A percentile compares a stretch with the other conserved stretches of the same genome.
phyloP scores from a whole-genome alignment of 2,888 invertebrate species.

The Cactoblastis cactorum region DNA sequence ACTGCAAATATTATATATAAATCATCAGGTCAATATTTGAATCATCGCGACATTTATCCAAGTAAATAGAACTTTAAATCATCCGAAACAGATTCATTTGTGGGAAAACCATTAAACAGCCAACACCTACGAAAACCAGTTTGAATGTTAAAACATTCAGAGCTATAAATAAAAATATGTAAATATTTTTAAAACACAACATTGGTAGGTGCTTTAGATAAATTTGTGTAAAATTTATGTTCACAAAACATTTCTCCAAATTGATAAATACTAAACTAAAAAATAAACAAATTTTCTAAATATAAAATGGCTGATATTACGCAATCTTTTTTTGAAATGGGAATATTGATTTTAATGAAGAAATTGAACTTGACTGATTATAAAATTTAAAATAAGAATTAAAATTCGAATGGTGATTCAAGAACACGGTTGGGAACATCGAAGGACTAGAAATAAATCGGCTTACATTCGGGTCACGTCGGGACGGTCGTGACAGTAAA shows the following conservation, averaged over 20 bases:
- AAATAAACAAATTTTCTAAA: background rate
- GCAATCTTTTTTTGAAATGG: background rate
- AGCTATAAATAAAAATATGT: conserved; percentile 9
- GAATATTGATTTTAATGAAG: background rate
- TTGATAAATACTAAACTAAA: background rate
- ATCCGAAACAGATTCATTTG: background rate
- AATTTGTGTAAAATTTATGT: conserved; percentile 5
- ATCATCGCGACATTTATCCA: background rate
- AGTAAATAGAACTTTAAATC: background rate
- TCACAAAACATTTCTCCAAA: background rate
- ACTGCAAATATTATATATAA: no score
- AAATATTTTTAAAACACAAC: conserved; percentile 1
- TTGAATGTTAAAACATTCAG: conserved; percentile 9
- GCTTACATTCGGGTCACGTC: conserved; percentile 72
- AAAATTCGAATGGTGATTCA: conserved; percentile 6
- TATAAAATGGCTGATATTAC: background rate
- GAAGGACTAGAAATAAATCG: conserved; percentile 47
- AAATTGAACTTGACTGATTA: background rate
- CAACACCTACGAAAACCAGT: conserved; percentile 7
- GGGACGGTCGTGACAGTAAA: conserved; percentile 65
- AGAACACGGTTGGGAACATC: conserved; percentile 10
- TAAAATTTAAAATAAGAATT: background rate
- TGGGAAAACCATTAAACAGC: conserved; percentile 5
- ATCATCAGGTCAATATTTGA: background rate
- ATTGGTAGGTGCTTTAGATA: background rate